Conservation (phyloP, 1,140 invertebrate genomes). For the Drosophila grimshawi region DNA sequence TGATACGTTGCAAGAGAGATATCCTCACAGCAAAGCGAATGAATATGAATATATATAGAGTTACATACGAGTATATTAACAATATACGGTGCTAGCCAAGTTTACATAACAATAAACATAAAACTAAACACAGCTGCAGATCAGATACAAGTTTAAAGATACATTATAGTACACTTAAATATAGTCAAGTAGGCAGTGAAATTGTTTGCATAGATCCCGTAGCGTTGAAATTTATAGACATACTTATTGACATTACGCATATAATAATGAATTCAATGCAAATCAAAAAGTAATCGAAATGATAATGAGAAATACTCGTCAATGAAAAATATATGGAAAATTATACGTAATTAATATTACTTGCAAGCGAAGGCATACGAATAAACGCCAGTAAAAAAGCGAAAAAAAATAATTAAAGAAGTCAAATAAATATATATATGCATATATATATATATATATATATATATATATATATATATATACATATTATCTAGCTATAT, state of each 20-base stretch:
- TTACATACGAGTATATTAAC: constrained; percentile 41
- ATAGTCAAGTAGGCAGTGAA: constrained; percentile 59
- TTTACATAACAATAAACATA: constrained; percentile 40
- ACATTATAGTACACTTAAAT: constrained; percentile 20
- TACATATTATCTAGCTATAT: constrained; percentile 18
- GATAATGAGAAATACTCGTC: constrained; percentile 2
- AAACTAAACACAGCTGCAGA: constrained; percentile 13
- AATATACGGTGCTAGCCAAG: constrained; percentile 77
- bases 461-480: constrained; percentile 6
- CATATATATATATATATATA: constrained; percentile 10
- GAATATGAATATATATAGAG: constrained; percentile 30
- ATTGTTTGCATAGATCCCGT: constrained; percentile 67
- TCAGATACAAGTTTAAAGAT: constrained; percentile 24
- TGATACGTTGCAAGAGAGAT: constrained; percentile 30
- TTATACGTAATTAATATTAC: constrained; percentile 78
- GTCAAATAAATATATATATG: constrained; percentile 8
- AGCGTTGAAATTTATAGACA: constrained; percentile 24
- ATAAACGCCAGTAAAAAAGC: constrained; percentile 13
- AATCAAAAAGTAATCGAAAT: constrained; percentile 5
- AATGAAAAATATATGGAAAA: constrained; percentile 21
- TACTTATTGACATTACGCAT: constrained; percentile 15
- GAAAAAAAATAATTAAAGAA: constrained; percentile 33
- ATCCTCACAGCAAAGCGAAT: constrained; percentile 7
- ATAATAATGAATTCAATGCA: not conserved
- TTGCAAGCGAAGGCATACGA: constrained; percentile 24